Conservation (phyloP, 2,113 vertebrate species). For the Leptobrachium ailaonicum region DNA sequence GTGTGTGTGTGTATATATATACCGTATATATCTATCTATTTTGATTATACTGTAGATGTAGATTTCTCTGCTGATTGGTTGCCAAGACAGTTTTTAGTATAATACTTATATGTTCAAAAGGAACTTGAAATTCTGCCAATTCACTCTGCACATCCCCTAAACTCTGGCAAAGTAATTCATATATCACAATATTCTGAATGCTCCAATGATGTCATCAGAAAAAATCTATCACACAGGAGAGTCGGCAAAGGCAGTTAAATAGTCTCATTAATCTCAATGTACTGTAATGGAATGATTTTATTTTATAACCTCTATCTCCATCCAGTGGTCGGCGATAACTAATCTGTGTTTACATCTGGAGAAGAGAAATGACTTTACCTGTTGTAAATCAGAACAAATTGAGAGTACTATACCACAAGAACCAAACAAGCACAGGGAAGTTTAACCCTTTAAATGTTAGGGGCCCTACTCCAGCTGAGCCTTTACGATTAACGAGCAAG, state of each 20-base stretch:
- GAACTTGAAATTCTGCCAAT: constrained; percentile 61
- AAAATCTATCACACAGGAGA: constrained; percentile 53
- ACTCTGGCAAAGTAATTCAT: constrained; percentile 61
- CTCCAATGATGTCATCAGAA: constrained; percentile 62
- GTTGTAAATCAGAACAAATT: constrained; percentile 30
- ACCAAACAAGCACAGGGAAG: neutral
- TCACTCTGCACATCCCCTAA: constrained; percentile 47
- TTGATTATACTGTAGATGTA: constrained; percentile 15
- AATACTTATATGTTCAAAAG: constrained; percentile 52
- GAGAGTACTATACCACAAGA: neutral
- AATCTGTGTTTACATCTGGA: constrained; percentile 62
- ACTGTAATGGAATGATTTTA: constrained; percentile 60
- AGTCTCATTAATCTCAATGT: constrained; percentile 62
- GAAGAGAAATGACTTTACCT: constrained; percentile 47
- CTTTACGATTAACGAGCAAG: too few species aligned
- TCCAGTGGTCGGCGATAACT: constrained; percentile 61
- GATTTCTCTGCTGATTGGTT: constrained; percentile 54
- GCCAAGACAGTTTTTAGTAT: constrained; percentile 46
- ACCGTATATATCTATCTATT: neutral
- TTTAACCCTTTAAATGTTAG: neutral
- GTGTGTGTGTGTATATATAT: too few species aligned
- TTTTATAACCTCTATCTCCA: constrained; percentile 56
- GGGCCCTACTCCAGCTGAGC: too few species aligned
- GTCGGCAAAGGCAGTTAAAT: constrained; percentile 53
- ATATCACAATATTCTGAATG: constrained; percentile 63